Evolutionary conservation across 1,140 invertebrate genomes (phyloP).

Genomic region (Pissodes strobi): DNA sequence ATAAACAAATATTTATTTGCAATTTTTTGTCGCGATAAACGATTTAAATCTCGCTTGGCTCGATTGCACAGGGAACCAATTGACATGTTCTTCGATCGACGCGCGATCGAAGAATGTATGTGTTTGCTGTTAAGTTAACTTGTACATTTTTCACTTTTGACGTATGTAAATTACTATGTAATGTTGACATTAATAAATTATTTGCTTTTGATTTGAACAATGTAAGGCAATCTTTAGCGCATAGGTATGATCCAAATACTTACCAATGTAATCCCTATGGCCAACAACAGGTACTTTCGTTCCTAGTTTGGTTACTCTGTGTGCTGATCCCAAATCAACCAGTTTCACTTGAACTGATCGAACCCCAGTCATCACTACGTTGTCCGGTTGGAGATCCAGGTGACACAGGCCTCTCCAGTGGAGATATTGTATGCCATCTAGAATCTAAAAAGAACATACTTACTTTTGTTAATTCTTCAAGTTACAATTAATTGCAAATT

Average conservation of each 20-base stretch:
- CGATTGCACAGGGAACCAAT: too few relatives aligned
- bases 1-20: too few relatives aligned
- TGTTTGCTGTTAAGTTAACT: too few relatives aligned
- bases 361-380: constrained; percentile 91
- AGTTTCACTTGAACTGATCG: constrained; percentile 87
- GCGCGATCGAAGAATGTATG: too few relatives aligned
- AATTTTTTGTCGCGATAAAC: too few relatives aligned
- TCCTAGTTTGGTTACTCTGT: constrained; percentile 78
- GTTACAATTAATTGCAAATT: too few relatives aligned
- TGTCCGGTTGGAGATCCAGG: constrained; percentile 93
- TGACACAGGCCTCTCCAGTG: constrained; percentile 92
- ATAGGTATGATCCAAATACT: constrained; percentile 37
- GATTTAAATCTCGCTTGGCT: too few relatives aligned
- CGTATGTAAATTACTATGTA: too few relatives aligned
- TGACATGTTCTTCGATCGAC: too few relatives aligned
- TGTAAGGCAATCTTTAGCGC: background rate
- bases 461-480: background rate
- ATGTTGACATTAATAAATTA: too few relatives aligned
- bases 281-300: constrained; percentile 70
- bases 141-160: too few relatives aligned
- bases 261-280: constrained; percentile 73
- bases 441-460: constrained; percentile 60
- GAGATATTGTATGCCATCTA: constrained; percentile 88
- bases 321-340: constrained; percentile 86
- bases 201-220: background rate